Evolutionary conservation across 2,888 invertebrate species (phyloP).

Genomic region (Caenorhabditis sp.): DNA sequence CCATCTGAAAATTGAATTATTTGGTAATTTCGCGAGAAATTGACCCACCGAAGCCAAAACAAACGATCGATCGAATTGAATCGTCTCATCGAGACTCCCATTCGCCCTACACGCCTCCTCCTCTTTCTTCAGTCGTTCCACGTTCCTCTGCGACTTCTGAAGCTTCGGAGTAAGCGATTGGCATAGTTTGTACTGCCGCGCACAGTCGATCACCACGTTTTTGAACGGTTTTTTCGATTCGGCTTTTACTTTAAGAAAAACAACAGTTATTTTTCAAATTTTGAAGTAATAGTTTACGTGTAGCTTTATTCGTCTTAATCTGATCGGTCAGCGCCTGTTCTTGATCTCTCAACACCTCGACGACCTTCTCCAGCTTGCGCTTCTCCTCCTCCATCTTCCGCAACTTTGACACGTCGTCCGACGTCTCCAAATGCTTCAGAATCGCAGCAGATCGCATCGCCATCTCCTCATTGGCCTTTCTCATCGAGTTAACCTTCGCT

Average conservation of each 20-base stretch:
- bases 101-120: constrained; percentile 38
- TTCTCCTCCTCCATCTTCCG: constrained; percentile 54
- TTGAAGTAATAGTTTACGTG: too few relatives aligned
- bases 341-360: constrained; percentile 9
- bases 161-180: constrained; percentile 44
- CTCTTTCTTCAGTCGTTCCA: constrained; percentile 41
- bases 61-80: constrained; percentile 47
- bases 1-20: constrained; percentile 19
- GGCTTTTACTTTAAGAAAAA: too few relatives aligned
- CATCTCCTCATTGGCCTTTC: constrained; percentile 14
- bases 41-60: constrained; percentile 41
- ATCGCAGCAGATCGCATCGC: constrained; percentile 13
- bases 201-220: constrained; percentile 45
- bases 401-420: constrained; percentile 26
- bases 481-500: neutral
- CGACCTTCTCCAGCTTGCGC: constrained; percentile 22
- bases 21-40: neutral
- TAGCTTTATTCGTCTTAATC: constrained; percentile 32
- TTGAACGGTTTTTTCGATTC: constrained; percentile 46
- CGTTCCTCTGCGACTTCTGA: constrained; percentile 27
- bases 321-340: constrained; percentile 20
- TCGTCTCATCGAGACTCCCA: constrained; percentile 51
- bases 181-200: constrained; percentile 40
- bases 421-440: constrained; percentile 39
- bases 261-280: too few relatives aligned